Conservation (phyloP, 2,888 invertebrate species). For the Ennomos erosarius region DNA sequence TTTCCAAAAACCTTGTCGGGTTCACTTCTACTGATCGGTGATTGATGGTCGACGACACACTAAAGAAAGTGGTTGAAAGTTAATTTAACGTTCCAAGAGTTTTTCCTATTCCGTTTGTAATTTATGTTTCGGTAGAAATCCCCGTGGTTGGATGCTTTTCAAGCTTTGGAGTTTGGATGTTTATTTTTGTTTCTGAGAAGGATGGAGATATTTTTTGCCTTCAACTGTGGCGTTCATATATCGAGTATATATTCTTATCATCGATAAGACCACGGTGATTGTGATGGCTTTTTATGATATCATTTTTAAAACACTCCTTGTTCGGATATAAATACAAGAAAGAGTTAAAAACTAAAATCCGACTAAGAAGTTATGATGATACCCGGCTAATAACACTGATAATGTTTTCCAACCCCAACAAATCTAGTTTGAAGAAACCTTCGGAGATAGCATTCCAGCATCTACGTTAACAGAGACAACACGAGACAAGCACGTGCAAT, state of each 20-base stretch:
- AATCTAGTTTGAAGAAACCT: neutral
- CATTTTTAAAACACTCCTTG: no score
- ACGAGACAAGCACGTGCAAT: constrained; percentile 17
- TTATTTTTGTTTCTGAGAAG: neutral
- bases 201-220: no score
- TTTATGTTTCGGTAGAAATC: constrained; percentile 21
- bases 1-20: constrained; percentile 1
- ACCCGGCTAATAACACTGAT: no score
- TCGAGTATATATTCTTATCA: no score
- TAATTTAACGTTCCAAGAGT: constrained; percentile 32
- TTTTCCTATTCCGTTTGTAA: constrained; percentile 30
- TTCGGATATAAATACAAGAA: no score
- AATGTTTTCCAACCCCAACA: neutral
- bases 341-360: no score
- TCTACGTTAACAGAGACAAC: constrained; percentile 2
- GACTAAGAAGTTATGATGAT: no score
- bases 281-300: no score
- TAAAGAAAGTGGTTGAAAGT: constrained; percentile 29
- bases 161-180: neutral
- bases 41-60: constrained; percentile 35
- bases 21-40: constrained; percentile 20
- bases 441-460: neutral
- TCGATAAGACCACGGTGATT: no score
- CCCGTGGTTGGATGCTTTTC: neutral
- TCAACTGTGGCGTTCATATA: no score